Percentiles rank a stretch among this genome's conserved stretches.
Evolutionary conservation across 2,113 vertebrate genomes (phyloP).

Genomic region (Tyto alba): DNA sequence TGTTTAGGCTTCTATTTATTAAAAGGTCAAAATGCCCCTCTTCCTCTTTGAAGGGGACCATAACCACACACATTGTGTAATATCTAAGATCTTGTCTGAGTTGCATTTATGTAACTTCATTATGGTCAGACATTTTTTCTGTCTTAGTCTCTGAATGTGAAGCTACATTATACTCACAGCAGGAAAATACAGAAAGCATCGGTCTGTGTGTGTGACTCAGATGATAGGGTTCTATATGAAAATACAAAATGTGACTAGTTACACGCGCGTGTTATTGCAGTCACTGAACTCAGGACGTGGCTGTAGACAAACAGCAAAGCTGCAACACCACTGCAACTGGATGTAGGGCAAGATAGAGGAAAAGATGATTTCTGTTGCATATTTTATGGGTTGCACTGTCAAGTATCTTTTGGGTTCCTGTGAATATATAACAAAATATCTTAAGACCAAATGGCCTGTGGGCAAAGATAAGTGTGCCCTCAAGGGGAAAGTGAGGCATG

Average conservation of each 20-base stretch:
- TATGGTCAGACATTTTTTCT: background rate
- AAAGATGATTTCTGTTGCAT: background rate
- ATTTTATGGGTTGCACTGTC: slow-evolving; percentile 8
- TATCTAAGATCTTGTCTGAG: background rate
- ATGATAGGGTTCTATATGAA: background rate
- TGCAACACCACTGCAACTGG: background rate
- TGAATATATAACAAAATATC: background rate
- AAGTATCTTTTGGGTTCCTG: slow-evolving; percentile 15
- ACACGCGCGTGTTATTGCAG: background rate
- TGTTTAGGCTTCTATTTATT: background rate
- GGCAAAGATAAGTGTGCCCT: slow-evolving; percentile 24
- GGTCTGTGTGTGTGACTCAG: accelerated
- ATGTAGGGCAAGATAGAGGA: background rate
- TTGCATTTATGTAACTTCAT: background rate
- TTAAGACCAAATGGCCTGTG: background rate
- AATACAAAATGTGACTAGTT: background rate
- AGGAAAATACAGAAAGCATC: background rate
- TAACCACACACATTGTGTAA: accelerated
- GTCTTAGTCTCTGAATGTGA: background rate
- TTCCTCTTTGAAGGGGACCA: background rate
- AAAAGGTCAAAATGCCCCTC: background rate
- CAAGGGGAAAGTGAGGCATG: background rate
- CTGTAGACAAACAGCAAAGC: background rate
- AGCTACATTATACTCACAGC: background rate
- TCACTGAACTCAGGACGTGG: background rate